phyloP scores from a whole-genome alignment of 1,140 invertebrate genomes.

The Meloidogyne chitwoodi region DNA sequence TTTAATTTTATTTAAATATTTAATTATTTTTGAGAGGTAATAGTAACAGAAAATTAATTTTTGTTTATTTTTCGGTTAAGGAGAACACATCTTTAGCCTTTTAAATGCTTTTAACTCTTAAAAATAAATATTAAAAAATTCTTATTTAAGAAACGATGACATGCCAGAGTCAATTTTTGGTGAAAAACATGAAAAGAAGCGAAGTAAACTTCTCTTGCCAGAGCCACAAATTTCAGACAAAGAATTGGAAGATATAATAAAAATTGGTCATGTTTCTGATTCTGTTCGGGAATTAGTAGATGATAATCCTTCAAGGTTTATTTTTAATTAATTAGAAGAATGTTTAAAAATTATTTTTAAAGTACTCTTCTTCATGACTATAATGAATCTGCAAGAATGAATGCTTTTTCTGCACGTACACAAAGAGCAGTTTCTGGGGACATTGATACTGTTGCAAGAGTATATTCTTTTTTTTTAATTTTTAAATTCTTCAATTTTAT shows the following conservation, averaged over 20 bases:
- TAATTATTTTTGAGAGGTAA: background rate
- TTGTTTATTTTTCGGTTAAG: too few relatives aligned
- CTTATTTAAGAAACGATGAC: conserved; percentile 71
- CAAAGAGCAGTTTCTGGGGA: conserved; percentile 75
- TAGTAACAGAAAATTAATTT: too few relatives aligned
- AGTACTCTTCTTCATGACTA: conserved; percentile 86
- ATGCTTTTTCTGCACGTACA: conserved; percentile 70
- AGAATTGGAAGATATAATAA: conserved; percentile 80
- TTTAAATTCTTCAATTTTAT: background rate
- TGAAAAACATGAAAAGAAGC: conserved; percentile 82
- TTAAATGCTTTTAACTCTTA: background rate
- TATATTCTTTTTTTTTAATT: conserved; percentile 38
- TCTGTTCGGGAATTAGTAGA: conserved; percentile 83
- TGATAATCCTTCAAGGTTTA: conserved; percentile 47
- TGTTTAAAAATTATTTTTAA: conserved; percentile 26
- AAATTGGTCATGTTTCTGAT: conserved; percentile 89
- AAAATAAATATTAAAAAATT: conserved; percentile 20
- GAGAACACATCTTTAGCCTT: too few relatives aligned
- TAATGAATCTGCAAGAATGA: conserved; percentile 68
- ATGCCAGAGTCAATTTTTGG: conserved; percentile 83
- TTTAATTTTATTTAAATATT: conserved; percentile 13
- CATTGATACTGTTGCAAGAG: conserved; percentile 68
- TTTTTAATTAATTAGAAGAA: background rate
- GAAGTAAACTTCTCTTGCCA: conserved; percentile 91
- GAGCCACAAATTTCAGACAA: conserved; percentile 89